Evolutionary conservation across 2,797 vertebrate species (phyloP).

Genomic region (Ambastaia sidthimunki): DNA sequence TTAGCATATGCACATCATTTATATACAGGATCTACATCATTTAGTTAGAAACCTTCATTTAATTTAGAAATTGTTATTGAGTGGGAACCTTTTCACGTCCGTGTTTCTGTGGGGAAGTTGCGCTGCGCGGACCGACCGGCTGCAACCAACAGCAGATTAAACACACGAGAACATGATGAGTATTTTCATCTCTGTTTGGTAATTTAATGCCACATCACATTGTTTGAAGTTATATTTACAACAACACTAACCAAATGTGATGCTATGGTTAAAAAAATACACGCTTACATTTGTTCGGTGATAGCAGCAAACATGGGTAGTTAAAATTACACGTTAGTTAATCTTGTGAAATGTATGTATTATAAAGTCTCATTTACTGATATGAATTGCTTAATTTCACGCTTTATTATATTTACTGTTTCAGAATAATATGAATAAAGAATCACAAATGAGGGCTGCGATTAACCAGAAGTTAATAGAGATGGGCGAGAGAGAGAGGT

Average conservation of each 20-base stretch:
- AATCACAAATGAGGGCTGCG: slow-evolving; percentile 91
- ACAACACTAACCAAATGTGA: not conserved
- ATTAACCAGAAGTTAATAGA: slow-evolving; percentile 98
- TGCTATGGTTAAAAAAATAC: not conserved
- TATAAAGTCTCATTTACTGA: too few relatives aligned
- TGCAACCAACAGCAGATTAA: slow-evolving; percentile 4
- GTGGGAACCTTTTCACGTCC: slow-evolving; percentile 57
- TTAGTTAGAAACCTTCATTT: slow-evolving; percentile 2
- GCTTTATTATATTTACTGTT: not conserved
- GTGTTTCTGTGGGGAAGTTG: slow-evolving; percentile 65
- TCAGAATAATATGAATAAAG: slow-evolving; percentile 86
- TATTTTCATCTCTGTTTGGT: slow-evolving; percentile 44
- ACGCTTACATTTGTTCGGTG: not conserved
- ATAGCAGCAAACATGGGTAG: not conserved
- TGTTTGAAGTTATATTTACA: not conserved
- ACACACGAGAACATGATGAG: slow-evolving; percentile 48
- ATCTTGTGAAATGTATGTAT: not conserved
- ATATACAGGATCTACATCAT: too few relatives aligned
- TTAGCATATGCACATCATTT: too few relatives aligned
- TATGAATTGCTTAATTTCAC: too few relatives aligned
- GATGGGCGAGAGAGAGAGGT: slow-evolving; percentile 96
- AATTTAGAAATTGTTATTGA: not conserved
- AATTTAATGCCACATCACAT: not conserved
- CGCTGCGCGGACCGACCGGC: slow-evolving; percentile 31
- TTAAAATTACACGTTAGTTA: not conserved